These are phyloP conservation scores for Podilymbus podiceps DNA, from an alignment of 2,113 vertebrate species.

Conservation along the genomic window DNA sequence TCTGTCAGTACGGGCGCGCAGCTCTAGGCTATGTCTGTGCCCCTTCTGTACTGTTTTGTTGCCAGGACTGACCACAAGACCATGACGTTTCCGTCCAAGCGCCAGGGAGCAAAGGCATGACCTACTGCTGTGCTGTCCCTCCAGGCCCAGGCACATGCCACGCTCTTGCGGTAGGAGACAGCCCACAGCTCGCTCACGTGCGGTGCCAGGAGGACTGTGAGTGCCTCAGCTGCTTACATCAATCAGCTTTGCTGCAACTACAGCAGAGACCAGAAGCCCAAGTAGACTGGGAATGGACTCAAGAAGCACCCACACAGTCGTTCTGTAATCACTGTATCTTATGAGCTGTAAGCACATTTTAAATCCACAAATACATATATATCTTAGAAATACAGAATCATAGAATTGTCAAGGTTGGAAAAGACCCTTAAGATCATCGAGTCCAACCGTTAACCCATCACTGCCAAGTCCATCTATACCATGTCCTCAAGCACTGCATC, in stretches of 20 bases:
- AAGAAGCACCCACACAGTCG: neutral
- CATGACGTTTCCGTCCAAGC: neutral
- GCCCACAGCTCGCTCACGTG: fast-evolving
- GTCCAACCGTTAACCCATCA: too few relatives aligned
- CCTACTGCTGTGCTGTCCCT: neutral
- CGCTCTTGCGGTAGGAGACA: neutral
- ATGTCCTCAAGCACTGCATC: too few relatives aligned
- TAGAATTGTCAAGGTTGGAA: too few relatives aligned
- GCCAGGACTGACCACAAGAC: neutral
- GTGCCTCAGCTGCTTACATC: neutral
- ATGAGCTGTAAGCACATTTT: neutral
- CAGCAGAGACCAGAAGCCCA: neutral
- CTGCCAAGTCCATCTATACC: too few relatives aligned
- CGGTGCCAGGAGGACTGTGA: neutral
- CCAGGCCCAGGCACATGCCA: neutral
- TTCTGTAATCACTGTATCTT: neutral
- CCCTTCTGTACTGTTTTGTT: neutral
- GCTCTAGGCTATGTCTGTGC: neutral
- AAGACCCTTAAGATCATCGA: too few relatives aligned
- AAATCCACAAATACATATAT: neutral
- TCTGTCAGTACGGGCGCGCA: neutral
- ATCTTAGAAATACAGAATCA: neutral
- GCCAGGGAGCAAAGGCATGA: neutral
- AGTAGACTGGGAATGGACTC: neutral
- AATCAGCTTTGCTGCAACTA: neutral